phyloP scores from a whole-genome alignment of 2,888 invertebrate species.

The Flexamia atlantica region DNA sequence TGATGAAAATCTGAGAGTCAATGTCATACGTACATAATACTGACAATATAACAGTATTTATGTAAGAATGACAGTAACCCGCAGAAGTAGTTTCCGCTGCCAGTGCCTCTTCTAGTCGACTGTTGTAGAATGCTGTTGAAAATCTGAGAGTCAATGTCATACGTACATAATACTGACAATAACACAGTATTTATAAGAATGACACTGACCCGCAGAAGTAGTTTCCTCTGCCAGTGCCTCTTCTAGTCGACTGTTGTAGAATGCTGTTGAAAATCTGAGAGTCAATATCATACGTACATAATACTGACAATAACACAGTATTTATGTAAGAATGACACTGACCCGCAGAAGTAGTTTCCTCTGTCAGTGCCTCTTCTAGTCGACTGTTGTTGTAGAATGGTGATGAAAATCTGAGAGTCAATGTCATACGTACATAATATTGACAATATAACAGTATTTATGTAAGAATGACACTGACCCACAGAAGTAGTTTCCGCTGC shows the following conservation, averaged over 20 bases:
- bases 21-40: not conserved
- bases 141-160: too few relatives aligned
- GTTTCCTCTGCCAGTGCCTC: too few relatives aligned
- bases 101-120: not conserved
- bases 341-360: not conserved
- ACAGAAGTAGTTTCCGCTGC: not conserved
- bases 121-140: too few relatives aligned
- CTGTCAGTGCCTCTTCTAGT: too few relatives aligned
- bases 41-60: not conserved
- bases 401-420: not conserved
- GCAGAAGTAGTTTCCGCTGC: not conserved
- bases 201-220: not conserved
- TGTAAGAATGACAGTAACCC: not conserved
- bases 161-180: too few relatives aligned
- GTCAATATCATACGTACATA: not conserved
- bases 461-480: not conserved
- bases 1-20: too few relatives aligned
- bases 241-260: too few relatives aligned
- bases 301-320: not conserved
- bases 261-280: not conserved
- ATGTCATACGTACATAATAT: not conserved
- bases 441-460: not conserved
- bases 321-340: not conserved
- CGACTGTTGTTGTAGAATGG: too few relatives aligned
- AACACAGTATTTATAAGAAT: not conserved